Percentiles rank a stretch among this genome's conserved stretches.
Conservation (phyloP, 2,888 invertebrate species). For the Kuschelorhynchus macadamiae region DNA sequence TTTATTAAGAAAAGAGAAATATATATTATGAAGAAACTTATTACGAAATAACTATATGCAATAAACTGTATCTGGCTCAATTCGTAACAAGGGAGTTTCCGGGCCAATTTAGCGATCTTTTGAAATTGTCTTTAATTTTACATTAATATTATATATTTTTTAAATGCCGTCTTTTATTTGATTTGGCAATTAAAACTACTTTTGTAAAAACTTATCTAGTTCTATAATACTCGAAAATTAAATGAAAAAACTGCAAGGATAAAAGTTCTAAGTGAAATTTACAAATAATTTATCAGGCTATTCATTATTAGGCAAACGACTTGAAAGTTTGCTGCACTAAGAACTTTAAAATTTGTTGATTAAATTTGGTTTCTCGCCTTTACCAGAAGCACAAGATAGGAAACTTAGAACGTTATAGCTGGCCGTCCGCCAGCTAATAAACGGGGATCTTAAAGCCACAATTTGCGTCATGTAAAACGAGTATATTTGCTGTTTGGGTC, state of each 20-base stretch:
- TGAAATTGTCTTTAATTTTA: too few species aligned
- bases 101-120: too few species aligned
- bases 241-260: conserved; percentile 13
- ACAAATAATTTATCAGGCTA: conserved; percentile 48
- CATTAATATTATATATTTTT: too few species aligned
- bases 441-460: conserved; percentile 56
- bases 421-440: conserved; percentile 59
- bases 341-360: conserved; percentile 58
- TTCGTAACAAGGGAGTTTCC: too few species aligned
- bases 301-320: conserved; percentile 49
- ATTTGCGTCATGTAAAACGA: conserved; percentile 58
- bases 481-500: conserved; percentile 57
- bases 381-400: conserved; percentile 54
- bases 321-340: conserved; percentile 48
- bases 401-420: conserved; percentile 56
- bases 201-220: too few species aligned
- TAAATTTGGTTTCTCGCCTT: conserved; percentile 60
- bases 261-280: conserved; percentile 37
- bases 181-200: too few species aligned
- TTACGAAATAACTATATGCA: too few species aligned
- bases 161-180: too few species aligned
- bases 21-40: too few species aligned
- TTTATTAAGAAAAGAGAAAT: too few species aligned
- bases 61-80: too few species aligned
- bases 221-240: background rate